phyloP scores from a whole-genome alignment of 1,140 invertebrate genomes.

The Frieseomelitta varia region DNA sequence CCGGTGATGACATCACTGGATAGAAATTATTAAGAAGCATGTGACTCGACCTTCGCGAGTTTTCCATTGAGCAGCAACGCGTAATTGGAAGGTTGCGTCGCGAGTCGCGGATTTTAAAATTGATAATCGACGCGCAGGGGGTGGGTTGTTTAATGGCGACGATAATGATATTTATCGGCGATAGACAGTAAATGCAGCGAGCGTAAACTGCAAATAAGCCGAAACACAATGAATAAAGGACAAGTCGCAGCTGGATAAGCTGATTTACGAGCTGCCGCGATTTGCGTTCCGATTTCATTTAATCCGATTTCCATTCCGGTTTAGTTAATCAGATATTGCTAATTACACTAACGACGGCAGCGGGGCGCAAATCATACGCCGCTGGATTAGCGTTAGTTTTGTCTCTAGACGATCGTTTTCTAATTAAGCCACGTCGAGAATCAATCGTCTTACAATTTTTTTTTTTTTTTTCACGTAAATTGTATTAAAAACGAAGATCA shows the following conservation, averaged over 20 bases:
- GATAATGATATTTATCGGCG: conserved; percentile 37
- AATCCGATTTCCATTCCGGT: conserved; percentile 44
- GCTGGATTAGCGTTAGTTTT: not conserved
- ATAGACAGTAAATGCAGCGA: conserved; percentile 12
- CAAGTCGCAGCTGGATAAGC: conserved; percentile 51
- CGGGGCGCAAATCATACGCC: conserved; percentile 35
- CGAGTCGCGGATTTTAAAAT: not conserved
- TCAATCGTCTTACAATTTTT: not conserved
- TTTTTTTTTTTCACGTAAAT: too few relatives aligned
- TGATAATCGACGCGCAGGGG: not conserved
- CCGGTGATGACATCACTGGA: too few relatives aligned
- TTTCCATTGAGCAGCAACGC: not conserved
- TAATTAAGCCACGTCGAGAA: too few relatives aligned
- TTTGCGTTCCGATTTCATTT: conserved; percentile 50
- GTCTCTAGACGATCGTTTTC: not conserved
- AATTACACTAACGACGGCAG: conserved; percentile 41
- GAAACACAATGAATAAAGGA: conserved; percentile 49
- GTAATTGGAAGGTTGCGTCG: not conserved
- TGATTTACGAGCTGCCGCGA: conserved; percentile 45
- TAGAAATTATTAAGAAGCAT: too few relatives aligned
- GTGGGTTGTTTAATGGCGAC: not conserved
- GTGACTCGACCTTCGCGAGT: not conserved
- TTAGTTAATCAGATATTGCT: conserved; percentile 54
- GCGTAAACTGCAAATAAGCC: conserved; percentile 34
- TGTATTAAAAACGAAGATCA: too few relatives aligned